Evolutionary conservation across 2,888 invertebrate species (phyloP).

Genomic region (Tanypteryx hageni): DNA sequence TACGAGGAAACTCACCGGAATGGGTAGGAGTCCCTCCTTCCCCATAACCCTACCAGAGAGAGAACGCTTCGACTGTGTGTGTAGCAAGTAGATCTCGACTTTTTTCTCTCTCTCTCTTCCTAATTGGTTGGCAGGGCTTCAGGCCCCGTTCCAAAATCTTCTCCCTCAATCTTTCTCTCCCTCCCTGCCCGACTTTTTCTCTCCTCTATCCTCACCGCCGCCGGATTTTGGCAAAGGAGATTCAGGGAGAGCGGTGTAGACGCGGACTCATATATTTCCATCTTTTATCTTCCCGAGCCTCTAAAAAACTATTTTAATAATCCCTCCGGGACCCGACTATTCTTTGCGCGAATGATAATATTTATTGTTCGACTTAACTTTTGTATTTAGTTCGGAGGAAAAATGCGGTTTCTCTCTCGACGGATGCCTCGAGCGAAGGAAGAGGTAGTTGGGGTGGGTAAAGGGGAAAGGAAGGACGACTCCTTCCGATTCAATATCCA

Average conservation of each 20-base stretch:
- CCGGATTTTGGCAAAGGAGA: background rate
- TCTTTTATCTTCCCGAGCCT: background rate
- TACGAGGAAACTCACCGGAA: background rate
- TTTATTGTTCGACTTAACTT: background rate
- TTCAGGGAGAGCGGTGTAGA: background rate
- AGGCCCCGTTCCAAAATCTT: background rate
- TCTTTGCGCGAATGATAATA: background rate
- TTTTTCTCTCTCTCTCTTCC: conserved; percentile 22
- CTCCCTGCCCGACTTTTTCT: background rate
- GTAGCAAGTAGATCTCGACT: conserved; percentile 20
- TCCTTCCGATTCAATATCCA: no score
- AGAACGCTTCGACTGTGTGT: conserved; percentile 27
- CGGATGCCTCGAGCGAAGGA: background rate
- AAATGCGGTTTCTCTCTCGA: background rate
- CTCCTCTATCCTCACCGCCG: background rate
- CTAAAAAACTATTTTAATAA: conserved; percentile 16
- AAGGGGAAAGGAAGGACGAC: no score
- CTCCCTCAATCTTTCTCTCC: background rate
- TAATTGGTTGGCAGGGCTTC: conserved; percentile 62
- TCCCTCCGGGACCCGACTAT: background rate
- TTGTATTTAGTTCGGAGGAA: background rate
- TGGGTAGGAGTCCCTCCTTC: no score
- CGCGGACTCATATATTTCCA: background rate
- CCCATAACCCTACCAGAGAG: background rate
- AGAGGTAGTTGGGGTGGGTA: background rate